These are phyloP conservation scores for Tapera naevia DNA, from an alignment of 2,797 vertebrate genomes.

Conservation along the genomic window DNA sequence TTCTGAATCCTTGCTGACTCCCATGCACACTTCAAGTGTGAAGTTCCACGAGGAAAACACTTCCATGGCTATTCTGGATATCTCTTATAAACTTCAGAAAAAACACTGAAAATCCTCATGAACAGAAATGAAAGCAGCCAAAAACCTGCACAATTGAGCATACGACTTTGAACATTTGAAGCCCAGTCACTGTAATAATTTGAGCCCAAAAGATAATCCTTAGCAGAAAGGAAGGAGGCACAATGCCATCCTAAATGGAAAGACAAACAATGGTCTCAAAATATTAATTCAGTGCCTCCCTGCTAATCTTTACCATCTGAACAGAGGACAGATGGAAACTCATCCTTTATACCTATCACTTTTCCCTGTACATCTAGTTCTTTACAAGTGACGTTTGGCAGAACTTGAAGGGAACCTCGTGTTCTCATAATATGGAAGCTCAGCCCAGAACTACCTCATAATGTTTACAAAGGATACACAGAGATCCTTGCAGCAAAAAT, in stretches of 20 bases:
- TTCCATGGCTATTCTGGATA: neutral
- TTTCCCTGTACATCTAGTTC: neutral
- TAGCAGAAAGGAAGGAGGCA: neutral
- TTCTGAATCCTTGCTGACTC: neutral
- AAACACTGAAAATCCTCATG: neutral
- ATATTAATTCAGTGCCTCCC: neutral
- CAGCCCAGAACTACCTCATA: constrained; percentile 12
- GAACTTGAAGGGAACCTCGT: neutral
- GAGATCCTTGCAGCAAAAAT: constrained; percentile 18
- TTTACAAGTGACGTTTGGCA: neutral
- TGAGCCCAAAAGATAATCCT: neutral
- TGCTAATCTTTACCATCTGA: neutral
- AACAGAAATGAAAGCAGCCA: neutral
- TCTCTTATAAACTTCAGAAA: neutral
- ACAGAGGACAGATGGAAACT: neutral
- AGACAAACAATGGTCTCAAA: neutral
- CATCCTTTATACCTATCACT: neutral
- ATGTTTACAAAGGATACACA: constrained; percentile 7
- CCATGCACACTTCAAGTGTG: neutral
- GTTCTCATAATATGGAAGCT: neutral
- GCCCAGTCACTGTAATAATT: neutral
- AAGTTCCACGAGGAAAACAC: neutral
- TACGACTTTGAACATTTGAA: neutral
- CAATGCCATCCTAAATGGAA: neutral
- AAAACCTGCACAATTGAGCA: neutral